These are phyloP conservation scores for Lottia gigantea DNA, from an alignment of 2,888 invertebrate genomes.

Conservation along the genomic window DNA sequence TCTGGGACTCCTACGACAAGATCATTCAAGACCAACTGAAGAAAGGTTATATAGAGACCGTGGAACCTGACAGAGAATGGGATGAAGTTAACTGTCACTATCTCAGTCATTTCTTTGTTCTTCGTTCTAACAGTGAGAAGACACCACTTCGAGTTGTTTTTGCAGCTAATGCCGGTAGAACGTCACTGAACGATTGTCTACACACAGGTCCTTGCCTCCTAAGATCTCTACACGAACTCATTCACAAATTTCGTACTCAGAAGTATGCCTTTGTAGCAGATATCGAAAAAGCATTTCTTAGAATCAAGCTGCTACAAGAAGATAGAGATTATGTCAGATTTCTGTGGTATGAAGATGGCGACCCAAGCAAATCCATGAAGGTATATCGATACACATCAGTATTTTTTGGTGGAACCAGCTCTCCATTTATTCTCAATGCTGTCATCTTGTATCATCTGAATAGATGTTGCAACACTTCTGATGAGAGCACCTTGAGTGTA, in stretches of 20 bases:
- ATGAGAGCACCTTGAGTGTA: not conserved
- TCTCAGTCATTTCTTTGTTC: no score
- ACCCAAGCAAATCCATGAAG: not conserved
- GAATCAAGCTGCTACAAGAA: not conserved
- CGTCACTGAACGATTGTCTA: not conserved
- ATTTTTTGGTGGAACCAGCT: conserved; percentile 1
- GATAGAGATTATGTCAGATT: not conserved
- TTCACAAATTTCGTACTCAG: not conserved
- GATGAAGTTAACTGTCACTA: no score
- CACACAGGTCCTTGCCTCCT: not conserved
- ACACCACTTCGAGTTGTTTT: conserved; percentile 7
- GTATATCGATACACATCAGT: not conserved
- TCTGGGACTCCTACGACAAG: not conserved
- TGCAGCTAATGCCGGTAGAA: conserved; percentile 1
- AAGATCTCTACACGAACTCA: not conserved
- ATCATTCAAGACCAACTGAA: not conserved
- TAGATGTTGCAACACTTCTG: not conserved
- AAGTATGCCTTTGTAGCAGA: conserved; percentile 1
- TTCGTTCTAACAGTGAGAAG: no score
- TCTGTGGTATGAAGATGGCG: not conserved
- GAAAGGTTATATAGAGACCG: no score
- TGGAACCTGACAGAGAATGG: no score
- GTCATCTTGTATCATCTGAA: not conserved
- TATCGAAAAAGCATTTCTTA: not conserved
- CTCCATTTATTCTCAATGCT: not conserved